Evolutionary conservation across 2,113 vertebrate species (phyloP), one percentile per base, ranked within the genome.

Genomic region (Maccullochella peelii): DNA sequence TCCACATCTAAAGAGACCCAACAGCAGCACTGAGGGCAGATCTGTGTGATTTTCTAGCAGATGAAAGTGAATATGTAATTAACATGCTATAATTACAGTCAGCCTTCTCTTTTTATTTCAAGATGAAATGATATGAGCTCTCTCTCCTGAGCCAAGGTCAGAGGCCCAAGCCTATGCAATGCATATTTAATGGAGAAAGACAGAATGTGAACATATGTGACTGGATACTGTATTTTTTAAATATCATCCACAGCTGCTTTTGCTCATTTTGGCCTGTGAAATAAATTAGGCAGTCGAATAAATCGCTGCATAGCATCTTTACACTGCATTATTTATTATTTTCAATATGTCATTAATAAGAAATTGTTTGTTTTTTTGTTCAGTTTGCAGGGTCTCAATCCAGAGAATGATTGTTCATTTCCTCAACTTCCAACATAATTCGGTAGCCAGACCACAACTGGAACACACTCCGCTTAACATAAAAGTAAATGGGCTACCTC

Each of bases 1-100:
- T 10, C 49, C 12, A 65, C 72, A 77, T 88, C 87, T 82, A 87
- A 86, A 80, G 86, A 89, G 25, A 77, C 54, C 71, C 82, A 89
- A 58, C 73, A 68, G 73, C 86, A 69, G 72, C 84, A 77, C 50
- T 50, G 74, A 84, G 77, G 71, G 78, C 73, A 87, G 81, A 83
- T 86, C 80, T 82, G 74, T 79, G 77, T 79, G 78, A 82, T 87
- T 86, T 72, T 86, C 58, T 7, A 21, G 27, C 67, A 89, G 95
- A 97, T 97, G 95, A 97, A 97, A 97, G 97, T 97, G 97, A 97
- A 98, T 97, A 96, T 95, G 95, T 96, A 97, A 98, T 98, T 97
- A 98, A 96, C 95, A 93, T 94, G 95, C 95, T 95, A 93, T 97
- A 98, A 98, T 97, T 97, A 96, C 96, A 94, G 95, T 94, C 96